phyloP scores from a whole-genome alignment of 2,888 invertebrate genomes.

The Stomorhina lunata region DNA sequence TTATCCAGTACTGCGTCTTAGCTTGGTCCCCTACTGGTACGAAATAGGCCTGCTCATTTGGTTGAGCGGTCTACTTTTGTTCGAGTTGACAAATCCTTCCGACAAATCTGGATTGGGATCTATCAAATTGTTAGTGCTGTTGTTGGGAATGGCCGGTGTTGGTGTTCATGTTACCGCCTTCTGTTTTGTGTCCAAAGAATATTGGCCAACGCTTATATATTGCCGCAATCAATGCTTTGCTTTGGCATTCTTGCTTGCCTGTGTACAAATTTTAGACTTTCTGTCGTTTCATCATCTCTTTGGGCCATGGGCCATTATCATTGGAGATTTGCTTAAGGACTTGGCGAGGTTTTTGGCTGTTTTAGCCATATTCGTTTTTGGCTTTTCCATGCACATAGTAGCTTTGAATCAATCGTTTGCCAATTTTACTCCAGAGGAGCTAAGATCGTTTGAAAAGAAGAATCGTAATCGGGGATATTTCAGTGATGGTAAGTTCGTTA shows the following conservation, averaged over 20 bases:
- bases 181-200: conserved; percentile 84
- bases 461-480: conserved; percentile 82
- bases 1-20: conserved; percentile 89
- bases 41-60: conserved; percentile 97
- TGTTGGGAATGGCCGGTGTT: conserved; percentile 94
- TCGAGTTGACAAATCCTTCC: conserved; percentile 98
- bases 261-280: conserved; percentile 98
- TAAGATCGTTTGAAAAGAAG: conserved; percentile 82
- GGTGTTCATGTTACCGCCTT: conserved; percentile 92
- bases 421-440: conserved; percentile 84
- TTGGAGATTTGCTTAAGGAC: conserved; percentile 96
- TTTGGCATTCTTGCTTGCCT: conserved; percentile 95
- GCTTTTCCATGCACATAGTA: conserved; percentile 98
- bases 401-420: conserved; percentile 97
- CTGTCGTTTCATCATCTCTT: conserved; percentile 99
- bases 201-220: conserved; percentile 94
- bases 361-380: conserved; percentile 97
- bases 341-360: conserved; percentile 98
- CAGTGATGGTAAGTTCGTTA: conserved; percentile 85
- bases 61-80: conserved; percentile 95
- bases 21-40: conserved; percentile 94
- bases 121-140: conserved; percentile 92
- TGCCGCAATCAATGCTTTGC: conserved; percentile 98
- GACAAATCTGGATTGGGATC: conserved; percentile 98
- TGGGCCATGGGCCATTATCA: conserved; percentile 99